Evolutionary conservation across 2,797 vertebrate species (phyloP).

Genomic region (Labeo calbasu): DNA sequence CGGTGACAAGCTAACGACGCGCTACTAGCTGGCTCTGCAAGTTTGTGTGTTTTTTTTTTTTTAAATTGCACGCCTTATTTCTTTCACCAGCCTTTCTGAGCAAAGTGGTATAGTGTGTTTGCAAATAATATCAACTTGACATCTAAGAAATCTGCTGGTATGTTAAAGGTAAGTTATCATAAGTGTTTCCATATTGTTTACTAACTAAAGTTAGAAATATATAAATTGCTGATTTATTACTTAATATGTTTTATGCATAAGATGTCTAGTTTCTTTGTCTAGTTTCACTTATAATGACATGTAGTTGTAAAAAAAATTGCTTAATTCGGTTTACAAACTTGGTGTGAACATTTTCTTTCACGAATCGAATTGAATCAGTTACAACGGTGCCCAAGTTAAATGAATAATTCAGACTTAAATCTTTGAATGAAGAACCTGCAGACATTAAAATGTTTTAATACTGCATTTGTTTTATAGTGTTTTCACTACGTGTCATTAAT

Average conservation of each 20-base stretch:
- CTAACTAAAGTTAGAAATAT: neutral
- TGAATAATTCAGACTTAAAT: neutral
- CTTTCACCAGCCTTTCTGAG: neutral
- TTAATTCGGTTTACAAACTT: neutral
- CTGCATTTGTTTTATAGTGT: neutral
- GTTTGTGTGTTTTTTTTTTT: neutral
- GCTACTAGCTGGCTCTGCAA: neutral
- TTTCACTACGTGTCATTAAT: no score
- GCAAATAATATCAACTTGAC: neutral
- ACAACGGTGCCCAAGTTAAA: neutral
- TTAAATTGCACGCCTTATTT: neutral
- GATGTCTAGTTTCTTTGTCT: neutral
- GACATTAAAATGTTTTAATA: neutral
- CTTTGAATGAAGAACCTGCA: neutral
- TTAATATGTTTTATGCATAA: neutral
- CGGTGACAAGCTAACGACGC: conserved; percentile 24
- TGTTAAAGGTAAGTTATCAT: conserved; percentile 36
- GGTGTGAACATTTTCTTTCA: neutral
- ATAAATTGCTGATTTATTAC: neutral
- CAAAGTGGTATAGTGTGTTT: neutral
- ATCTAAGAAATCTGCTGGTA: neutral
- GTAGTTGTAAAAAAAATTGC: neutral
- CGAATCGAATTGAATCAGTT: neutral
- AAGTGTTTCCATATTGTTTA: neutral
- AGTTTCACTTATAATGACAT: neutral